phyloP scores from a whole-genome alignment of 2,888 invertebrate species.

The Salpingus planirostris region DNA sequence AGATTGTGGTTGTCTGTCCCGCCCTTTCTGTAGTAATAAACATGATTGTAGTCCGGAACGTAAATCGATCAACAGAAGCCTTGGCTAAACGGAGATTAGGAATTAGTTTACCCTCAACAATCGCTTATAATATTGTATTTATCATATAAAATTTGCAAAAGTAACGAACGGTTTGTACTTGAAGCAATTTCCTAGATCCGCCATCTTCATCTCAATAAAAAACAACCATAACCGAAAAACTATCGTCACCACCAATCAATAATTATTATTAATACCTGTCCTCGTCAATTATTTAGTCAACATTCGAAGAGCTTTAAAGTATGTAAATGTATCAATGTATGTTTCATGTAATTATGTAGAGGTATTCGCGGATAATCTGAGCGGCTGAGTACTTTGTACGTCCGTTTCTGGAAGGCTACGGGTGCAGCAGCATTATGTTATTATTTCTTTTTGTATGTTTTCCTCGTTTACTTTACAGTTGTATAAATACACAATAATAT shows the following conservation, averaged over 20 bases:
- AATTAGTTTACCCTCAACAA: constrained; percentile 40
- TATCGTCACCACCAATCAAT: too few species aligned
- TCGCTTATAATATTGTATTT: constrained; percentile 37
- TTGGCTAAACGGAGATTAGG: constrained; percentile 34
- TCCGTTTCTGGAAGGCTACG: constrained; percentile 36
- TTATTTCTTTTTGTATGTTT: too few species aligned
- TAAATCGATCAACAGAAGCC: constrained; percentile 19
- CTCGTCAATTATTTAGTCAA: constrained; percentile 6
- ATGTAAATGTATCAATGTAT: constrained; percentile 13
- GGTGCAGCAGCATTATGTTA: constrained; percentile 25
- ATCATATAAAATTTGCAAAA: constrained; percentile 63
- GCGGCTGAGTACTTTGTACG: constrained; percentile 35
- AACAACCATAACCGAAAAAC: too few species aligned
- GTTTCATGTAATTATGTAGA: constrained; percentile 19
- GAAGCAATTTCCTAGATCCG: constrained; percentile 51
- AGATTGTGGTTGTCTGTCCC: too few species aligned
- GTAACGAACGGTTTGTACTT: constrained; percentile 65
- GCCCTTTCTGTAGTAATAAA: too few species aligned
- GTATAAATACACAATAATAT: too few species aligned
- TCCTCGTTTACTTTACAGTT: too few species aligned
- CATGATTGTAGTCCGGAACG: constrained; percentile 17
- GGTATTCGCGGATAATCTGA: constrained; percentile 33
- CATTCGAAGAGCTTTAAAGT: constrained; percentile 4
- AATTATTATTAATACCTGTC: constrained; percentile 16
- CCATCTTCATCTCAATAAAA: constrained; percentile 34